Conservation (phyloP, 2,797 vertebrate genomes). For the Petrocephalus schoutedeni region DNA sequence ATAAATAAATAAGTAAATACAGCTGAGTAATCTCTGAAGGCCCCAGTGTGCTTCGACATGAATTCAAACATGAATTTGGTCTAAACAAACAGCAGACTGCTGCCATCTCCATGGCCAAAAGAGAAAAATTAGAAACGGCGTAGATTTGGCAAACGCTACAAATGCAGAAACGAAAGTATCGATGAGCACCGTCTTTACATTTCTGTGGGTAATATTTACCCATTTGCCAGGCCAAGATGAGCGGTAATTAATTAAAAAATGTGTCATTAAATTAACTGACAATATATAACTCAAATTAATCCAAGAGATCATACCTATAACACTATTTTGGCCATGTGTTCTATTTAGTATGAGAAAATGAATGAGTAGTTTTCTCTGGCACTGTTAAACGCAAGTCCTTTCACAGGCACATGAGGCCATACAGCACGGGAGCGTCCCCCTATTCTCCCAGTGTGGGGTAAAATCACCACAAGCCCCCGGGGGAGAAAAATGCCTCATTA, state of each 20-base stretch:
- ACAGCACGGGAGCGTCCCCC: slow-evolving; percentile 45
- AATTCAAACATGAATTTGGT: slow-evolving; percentile 11
- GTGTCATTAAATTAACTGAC: neutral
- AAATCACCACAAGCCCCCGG: slow-evolving; percentile 32
- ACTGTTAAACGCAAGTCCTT: neutral
- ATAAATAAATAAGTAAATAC: slow-evolving; percentile 5
- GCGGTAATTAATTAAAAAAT: neutral
- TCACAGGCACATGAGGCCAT: slow-evolving; percentile 22
- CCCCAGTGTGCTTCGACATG: neutral
- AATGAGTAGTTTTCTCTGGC: neutral
- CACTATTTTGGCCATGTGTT: neutral
- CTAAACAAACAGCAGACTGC: neutral
- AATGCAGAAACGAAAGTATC: neutral
- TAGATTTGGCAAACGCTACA: neutral
- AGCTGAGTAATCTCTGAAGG: neutral
- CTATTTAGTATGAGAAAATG: neutral
- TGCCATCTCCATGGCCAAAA: neutral
- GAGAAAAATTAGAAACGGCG: neutral
- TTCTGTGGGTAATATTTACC: neutral
- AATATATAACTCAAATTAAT: neutral
- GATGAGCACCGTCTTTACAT: neutral
- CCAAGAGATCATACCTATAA: neutral
- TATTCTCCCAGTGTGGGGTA: slow-evolving; percentile 12
- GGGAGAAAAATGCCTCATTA: slow-evolving; percentile 52
- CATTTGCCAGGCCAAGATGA: neutral